Base-by-base conservation (phyloP, 2,888 invertebrate species). In the Carterocephalus palaemon region DNA sequence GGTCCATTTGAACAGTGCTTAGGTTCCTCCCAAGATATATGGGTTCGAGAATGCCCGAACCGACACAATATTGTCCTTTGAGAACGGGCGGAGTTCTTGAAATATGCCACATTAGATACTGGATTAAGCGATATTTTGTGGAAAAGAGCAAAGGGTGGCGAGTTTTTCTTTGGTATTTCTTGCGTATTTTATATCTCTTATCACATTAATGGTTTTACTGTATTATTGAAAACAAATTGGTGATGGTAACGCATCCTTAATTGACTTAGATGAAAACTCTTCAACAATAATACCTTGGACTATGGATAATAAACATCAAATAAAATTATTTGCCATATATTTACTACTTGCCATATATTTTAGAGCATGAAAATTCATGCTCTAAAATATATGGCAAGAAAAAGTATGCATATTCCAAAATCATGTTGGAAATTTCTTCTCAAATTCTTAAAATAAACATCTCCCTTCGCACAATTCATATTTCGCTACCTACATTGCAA, bases 1-100 rank as follows among this genome's bases (percentile, higher is more conserved):
- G 23, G 45, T 71, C 66, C 67, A 68, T 71, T 64, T 66, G 61
- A 69, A 60, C 62, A 62, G 62, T 66, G 63, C 61, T 60, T 62
- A 57, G 60, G 58, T 56, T 59, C 54, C 43, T 52, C 53, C 57
- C 64, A 62, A 64, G 68, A 75, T 72, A 71, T 67, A 74, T 70
- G 62, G 65, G 64, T 64, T 64, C 62, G 65, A 63, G 63, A 65
- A 66, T 60, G 64, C 65, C 67, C 56, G 62, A 74, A 75, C 75
- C 69, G 74, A 71, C 69, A 70, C 65, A 74, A 70, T 71, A 74
- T 74, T 71, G 70, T 70, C 70, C 71, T 70, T 65, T 60, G 67
- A 64, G 65, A 60, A 40, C 40, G 26, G 20, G 28, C 36, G 37
- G 53, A 43, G 37, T 29, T 34, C 41, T 41, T 41, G 38, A 52